Evolutionary conservation across 2,888 invertebrate species (phyloP).

Genomic region (Microctonus hyperodae): DNA sequence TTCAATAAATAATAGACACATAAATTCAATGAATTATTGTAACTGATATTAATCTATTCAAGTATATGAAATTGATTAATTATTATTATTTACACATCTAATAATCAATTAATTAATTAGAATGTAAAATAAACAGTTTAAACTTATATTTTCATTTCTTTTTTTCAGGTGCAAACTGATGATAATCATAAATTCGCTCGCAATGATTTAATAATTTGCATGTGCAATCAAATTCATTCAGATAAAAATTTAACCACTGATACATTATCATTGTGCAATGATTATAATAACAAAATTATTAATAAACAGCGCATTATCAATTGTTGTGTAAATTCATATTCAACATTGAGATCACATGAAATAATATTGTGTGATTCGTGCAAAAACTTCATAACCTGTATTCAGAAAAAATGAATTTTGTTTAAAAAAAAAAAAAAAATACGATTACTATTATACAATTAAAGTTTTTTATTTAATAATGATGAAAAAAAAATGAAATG

Average conservation of each 20-base stretch:
- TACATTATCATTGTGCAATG: background rate
- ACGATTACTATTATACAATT: background rate
- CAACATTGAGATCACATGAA: background rate
- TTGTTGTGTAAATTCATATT: background rate
- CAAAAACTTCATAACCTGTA: background rate
- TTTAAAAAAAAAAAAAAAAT: background rate
- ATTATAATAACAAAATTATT: background rate
- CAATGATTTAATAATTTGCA: background rate
- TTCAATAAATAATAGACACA: no score
- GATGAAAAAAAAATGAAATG: no score
- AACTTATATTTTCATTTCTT: background rate
- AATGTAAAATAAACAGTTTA: no score
- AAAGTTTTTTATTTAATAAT: background rate
- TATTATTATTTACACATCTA: no score
- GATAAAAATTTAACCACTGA: background rate
- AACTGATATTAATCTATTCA: no score
- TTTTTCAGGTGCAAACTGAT: background rate
- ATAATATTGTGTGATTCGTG: constrained; percentile 10
- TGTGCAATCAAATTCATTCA: background rate
- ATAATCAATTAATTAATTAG: no score
- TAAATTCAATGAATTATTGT: no score
- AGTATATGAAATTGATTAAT: no score
- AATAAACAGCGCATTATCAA: background rate
- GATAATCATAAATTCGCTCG: background rate
- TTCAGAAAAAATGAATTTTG: background rate